These are phyloP conservation scores for Rhabdornis inornatus DNA, from an alignment of 2,113 vertebrate genomes.

Conservation along the genomic window DNA sequence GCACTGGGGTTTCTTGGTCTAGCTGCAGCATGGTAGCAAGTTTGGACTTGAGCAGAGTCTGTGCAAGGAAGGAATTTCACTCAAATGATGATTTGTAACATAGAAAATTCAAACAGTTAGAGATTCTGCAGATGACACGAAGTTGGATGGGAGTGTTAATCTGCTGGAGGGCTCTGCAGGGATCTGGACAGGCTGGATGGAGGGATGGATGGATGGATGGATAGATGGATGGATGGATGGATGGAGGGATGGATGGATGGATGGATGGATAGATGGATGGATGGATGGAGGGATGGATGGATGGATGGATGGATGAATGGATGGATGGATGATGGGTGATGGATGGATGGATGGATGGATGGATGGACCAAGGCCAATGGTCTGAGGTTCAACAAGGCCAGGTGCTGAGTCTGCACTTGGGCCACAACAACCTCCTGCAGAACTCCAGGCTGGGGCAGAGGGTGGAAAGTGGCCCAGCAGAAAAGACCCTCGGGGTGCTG, in stretches of 20 bases:
- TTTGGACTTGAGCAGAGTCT: rapidly evolving
- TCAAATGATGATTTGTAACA: neutral
- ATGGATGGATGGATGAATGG: neutral
- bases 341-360: neutral
- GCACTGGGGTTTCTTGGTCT: neutral
- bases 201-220: no score
- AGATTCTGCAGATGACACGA: neutral
- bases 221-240: no score
- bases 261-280: neutral
- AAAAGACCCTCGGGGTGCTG: neutral
- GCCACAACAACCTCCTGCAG: neutral
- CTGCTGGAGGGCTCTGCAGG: neutral
- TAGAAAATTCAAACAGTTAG: neutral
- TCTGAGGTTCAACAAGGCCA: neutral
- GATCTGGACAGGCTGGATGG: neutral
- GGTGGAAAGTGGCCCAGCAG: neutral
- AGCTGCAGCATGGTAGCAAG: neutral
- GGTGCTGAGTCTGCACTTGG: neutral
- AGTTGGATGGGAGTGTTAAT: neutral
- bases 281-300: no score
- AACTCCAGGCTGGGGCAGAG: neutral
- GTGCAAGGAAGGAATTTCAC: neutral
- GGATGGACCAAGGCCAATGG: neutral
- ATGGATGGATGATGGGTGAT: no score
- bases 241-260: neutral